Conservation (phyloP, 2,113 vertebrate genomes). For the Tauraco erythrolophus region DNA sequence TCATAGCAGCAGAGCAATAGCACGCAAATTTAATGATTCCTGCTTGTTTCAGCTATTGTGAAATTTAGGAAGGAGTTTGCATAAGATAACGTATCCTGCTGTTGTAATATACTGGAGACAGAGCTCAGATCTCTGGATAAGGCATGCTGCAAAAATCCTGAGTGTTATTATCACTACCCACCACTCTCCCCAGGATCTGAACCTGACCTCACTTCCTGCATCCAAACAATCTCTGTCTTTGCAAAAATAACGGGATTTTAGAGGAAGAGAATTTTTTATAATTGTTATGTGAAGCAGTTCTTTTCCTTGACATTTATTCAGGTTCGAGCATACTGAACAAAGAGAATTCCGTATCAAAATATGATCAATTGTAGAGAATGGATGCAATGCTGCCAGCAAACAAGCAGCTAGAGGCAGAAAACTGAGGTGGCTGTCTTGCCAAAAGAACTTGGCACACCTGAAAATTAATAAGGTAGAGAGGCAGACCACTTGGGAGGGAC, state of each 20-base stretch:
- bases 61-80: constrained; percentile 72
- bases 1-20: neutral
- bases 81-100: constrained; percentile 66
- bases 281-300: neutral
- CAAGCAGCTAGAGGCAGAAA: neutral
- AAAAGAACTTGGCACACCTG: neutral
- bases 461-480: neutral
- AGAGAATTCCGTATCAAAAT: neutral
- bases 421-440: neutral
- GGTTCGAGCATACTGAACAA: neutral
- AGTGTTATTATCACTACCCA: constrained; percentile 17
- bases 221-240: neutral
- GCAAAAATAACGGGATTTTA: constrained; percentile 17
- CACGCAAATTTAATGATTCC: constrained; percentile 55
- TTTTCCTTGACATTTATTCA: neutral
- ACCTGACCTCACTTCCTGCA: constrained; percentile 52
- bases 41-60: constrained; percentile 62
- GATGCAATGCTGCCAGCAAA: neutral
- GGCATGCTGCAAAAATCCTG: constrained; percentile 8
- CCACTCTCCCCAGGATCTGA: constrained; percentile 45
- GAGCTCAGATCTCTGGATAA: constrained; percentile 54
- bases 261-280: neutral
- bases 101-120: constrained; percentile 62
- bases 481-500: neutral
- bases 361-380: neutral